A percentile compares a stretch with the other conserved stretches of the same genome.
These are phyloP conservation scores for Orientallactaga sibirica DNA, from an alignment of 2,797 vertebrate genomes.

Conservation along the genomic window DNA sequence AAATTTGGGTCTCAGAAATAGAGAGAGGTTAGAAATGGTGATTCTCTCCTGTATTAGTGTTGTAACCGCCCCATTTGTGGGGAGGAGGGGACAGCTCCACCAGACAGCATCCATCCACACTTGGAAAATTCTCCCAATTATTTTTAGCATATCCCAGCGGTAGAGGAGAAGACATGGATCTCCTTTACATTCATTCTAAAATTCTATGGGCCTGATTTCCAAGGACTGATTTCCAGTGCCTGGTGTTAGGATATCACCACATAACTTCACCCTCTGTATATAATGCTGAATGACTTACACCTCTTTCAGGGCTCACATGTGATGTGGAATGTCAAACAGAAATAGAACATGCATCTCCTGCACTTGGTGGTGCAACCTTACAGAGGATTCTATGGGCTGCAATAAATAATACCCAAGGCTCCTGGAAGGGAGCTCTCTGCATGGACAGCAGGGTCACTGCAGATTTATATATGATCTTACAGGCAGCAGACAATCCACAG, in stretches of 20 bases:
- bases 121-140: constrained; percentile 64
- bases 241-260: constrained; percentile 73
- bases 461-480: constrained; percentile 64
- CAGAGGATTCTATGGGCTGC: constrained; percentile 64
- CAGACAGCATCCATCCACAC: not conserved
- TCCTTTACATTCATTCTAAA: constrained; percentile 79
- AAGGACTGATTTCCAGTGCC: constrained; percentile 71
- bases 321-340: constrained; percentile 80
- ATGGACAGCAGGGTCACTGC: constrained; percentile 60
- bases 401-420: constrained; percentile 73
- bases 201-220: constrained; percentile 75
- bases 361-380: constrained; percentile 66
- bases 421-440: constrained; percentile 71
- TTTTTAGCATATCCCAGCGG: constrained; percentile 62
- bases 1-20: not conserved
- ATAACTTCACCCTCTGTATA: constrained; percentile 77
- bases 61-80: not conserved
- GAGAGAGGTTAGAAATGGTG: not conserved
- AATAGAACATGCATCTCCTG: constrained; percentile 77
- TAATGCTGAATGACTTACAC: constrained; percentile 72
- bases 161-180: constrained; percentile 72
- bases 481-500: not conserved
- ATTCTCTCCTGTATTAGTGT: not conserved
- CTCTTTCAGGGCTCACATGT: constrained; percentile 67
- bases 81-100: not conserved